Evolutionary conservation across 2,888 invertebrate species (phyloP), one percentile per base, ranked within the genome.

Genomic region (Leucoptera coffeella): DNA sequence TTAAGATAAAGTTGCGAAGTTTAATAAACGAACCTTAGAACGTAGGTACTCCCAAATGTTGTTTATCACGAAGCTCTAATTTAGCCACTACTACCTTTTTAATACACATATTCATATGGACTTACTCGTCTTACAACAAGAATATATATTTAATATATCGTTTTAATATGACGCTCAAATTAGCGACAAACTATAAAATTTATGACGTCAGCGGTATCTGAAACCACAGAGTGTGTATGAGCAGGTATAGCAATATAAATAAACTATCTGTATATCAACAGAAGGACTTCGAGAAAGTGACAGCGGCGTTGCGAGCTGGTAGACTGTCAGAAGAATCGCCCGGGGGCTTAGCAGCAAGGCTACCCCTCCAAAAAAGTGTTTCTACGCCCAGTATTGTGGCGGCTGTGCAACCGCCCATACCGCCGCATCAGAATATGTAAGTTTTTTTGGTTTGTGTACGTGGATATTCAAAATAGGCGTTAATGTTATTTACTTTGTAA

Each of bases 331-430:
- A 12, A 5, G 17, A n/a, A 13, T 10, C 28, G 25, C 27, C 31
- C 14, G 11, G 31, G 35, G 27, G 30, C 33, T 44, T 61, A 23
- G 42, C 38, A 6, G 52, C 64, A 51, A 75, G 88, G 12, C 72
- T 89, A 41, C 87, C 89, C 30, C 72, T 91, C 27, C 91, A 91
- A 61, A 91, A 91, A 67, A 89, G 89, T 26, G 84, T 91, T 30
- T 91, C 91, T 11, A 91, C 91, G 27, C 90, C 90, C 26, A 89
- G 89, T 37, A 91, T 91, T 33, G 84, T 89, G 26, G 85, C 85
- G 15, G 67, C 67, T 2, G 52, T 59, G 7, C 56, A 56, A 33
- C 61, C 62, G 26, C n/a, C 19, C 14, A 6, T 60, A 15, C 48
- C 48, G 31, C 55, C 58, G 19, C 27, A 26, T 12, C 44, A 45